Percentiles rank a stretch among this genome's conserved stretches.
Evolutionary conservation across 2,888 invertebrate genomes (phyloP).

Genomic region (Cantharis nigra): DNA sequence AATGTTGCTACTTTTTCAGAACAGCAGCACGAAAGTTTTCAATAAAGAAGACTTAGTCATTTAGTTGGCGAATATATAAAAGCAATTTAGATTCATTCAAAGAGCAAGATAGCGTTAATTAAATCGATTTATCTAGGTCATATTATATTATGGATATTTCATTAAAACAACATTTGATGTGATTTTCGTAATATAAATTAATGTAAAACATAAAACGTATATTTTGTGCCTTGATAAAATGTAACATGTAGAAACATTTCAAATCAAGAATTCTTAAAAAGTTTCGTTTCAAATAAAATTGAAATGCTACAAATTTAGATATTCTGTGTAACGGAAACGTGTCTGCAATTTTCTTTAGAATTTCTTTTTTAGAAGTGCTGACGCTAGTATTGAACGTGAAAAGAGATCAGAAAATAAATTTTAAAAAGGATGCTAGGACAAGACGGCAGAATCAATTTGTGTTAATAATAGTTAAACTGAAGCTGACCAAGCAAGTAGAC

Average conservation of each 20-base stretch:
- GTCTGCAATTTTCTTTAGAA: slow-evolving; percentile 12
- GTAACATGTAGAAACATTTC: background rate
- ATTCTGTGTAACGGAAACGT: slow-evolving; percentile 10
- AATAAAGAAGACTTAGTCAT: background rate
- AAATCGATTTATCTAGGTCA: background rate
- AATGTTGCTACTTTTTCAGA: background rate
- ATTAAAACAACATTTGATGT: background rate
- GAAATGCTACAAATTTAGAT: slow-evolving; percentile 2
- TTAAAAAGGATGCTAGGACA: slow-evolving; percentile 11
- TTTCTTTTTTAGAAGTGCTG: slow-evolving; percentile 9
- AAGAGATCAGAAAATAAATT: slow-evolving; percentile 20
- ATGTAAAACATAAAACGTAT: background rate
- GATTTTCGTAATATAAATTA: background rate
- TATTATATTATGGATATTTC: background rate
- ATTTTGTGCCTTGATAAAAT: background rate
- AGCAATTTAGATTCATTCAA: background rate
- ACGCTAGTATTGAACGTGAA: slow-evolving; percentile 6
- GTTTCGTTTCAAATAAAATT: background rate
- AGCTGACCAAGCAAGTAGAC: slow-evolving; percentile 28
- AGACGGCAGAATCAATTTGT: slow-evolving; percentile 19
- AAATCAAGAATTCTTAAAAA: background rate
- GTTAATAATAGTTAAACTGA: slow-evolving; percentile 23
- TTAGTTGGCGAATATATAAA: background rate
- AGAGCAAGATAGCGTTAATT: background rate
- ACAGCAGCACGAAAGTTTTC: background rate